Evolutionary conservation across 2,113 vertebrate genomes (phyloP), one percentile per base, ranked within the genome.

Genomic region (Tympanuchus pallidicinctus): DNA sequence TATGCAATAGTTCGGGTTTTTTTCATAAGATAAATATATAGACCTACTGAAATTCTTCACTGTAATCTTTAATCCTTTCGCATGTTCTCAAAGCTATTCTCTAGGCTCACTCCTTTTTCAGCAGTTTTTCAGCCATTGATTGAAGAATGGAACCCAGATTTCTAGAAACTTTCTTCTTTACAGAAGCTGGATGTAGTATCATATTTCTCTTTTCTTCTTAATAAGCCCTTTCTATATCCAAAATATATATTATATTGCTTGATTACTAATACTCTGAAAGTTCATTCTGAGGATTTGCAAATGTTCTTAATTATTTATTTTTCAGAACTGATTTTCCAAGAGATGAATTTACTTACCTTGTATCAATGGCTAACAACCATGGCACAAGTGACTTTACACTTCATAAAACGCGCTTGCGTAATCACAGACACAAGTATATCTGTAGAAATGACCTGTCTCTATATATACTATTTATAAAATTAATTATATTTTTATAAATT

Each of bases 31-130:
- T 61, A 52, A n/a, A 25, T 5, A 30, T 17, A 18, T 17, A 36
- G 50, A 65, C 17, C 7, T 32, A 47, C 12, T 14, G 43, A 4
- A 52, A 34, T 12, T 69, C 38, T 75, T 76, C 28, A n/a, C 8
- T 40, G 2, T 2, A 0, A 71, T 65, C 6, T 50, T 14, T 10
- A 71, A 15, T 4, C 0, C 5, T 63, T 43, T 24, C 6, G 32
- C 50, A 45, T 45, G 59, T 70, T 91, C 6, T 66, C 30, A 56
- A 59, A 27, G 6, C 3, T 77, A 5, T 88, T 57, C 10, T 64
- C 16, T 47, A 7, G 17, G 5, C 14, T 48, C 2, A 66, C 7
- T 59, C 47, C 18, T 18, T 89, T 77, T 57, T 24, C 21, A 21
- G 16, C 10, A 3, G n/a, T 78, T 73, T 81, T 90, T 70, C 24